Percentiles rank a stretch among this genome's conserved stretches.
These are phyloP conservation scores for Podarcis lilfordi DNA, from an alignment of 2,797 vertebrate genomes.

Conservation along the genomic window DNA sequence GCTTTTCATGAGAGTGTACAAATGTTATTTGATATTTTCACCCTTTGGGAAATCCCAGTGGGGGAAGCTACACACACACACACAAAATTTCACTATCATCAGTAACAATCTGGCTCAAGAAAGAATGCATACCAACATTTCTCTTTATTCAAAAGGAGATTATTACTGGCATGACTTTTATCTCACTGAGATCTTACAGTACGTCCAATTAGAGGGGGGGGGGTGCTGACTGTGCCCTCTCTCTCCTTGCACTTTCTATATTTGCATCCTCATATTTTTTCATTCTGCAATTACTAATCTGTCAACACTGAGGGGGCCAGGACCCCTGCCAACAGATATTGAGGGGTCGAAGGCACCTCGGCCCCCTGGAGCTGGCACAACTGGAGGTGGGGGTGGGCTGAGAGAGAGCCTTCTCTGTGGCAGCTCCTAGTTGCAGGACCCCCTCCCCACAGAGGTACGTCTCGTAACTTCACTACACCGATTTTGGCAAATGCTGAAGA, in stretches of 20 bases:
- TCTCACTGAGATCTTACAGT: not conserved
- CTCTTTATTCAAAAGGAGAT: not conserved
- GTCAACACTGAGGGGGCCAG: too few species aligned
- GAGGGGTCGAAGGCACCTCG: too few species aligned
- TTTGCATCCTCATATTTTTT: not conserved
- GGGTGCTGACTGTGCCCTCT: not conserved
- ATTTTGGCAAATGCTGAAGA: too few species aligned
- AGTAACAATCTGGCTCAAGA: not conserved
- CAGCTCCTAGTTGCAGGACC: too few species aligned
- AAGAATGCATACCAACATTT: not conserved
- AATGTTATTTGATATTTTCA: conserved; percentile 7
- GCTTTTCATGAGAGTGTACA: not conserved
- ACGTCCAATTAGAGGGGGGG: not conserved
- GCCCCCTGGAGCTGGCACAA: too few species aligned
- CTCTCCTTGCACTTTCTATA: not conserved
- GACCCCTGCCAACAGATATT: too few species aligned
- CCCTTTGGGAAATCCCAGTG: not conserved
- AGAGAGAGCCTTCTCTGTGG: too few species aligned
- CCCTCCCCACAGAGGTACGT: too few species aligned
- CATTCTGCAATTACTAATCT: not conserved
- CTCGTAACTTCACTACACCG: too few species aligned
- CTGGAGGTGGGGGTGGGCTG: too few species aligned
- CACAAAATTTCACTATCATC: not conserved
- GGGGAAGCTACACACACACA: not conserved
- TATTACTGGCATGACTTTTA: not conserved